Evolutionary conservation across 2,888 invertebrate genomes (phyloP).

Genomic region (Philonicus albiceps): DNA sequence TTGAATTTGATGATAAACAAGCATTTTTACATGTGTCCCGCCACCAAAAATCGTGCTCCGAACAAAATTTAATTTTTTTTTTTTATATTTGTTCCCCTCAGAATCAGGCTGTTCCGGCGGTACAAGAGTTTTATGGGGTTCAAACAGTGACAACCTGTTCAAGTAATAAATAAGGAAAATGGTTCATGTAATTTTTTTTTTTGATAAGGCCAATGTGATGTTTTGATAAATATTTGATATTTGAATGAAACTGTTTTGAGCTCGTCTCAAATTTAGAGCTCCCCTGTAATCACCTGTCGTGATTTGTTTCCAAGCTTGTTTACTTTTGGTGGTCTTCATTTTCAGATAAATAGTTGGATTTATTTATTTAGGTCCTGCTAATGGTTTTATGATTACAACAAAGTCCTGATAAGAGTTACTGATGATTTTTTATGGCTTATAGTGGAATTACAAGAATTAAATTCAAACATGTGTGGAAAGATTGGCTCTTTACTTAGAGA

Average conservation of each 20-base stretch:
- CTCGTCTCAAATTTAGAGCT: not conserved
- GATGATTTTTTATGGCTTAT: not conserved
- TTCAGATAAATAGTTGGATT: not conserved
- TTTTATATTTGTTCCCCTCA: slow-evolving; percentile 2
- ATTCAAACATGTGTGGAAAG: not conserved
- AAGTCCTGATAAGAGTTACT: slow-evolving; percentile 9
- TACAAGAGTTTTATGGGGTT: not conserved
- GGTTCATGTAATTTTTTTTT: not conserved
- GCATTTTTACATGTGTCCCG: not conserved
- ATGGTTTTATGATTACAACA: slow-evolving; percentile 20
- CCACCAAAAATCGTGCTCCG: not conserved
- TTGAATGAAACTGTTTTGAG: not conserved
- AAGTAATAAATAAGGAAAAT: not conserved
- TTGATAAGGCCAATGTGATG: slow-evolving; percentile 4
- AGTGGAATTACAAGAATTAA: not conserved
- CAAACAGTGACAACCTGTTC: slow-evolving; percentile 32
- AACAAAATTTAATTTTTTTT: no score
- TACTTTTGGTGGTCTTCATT: not conserved
- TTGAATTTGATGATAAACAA: slow-evolving; percentile 37
- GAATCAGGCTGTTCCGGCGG: not conserved
- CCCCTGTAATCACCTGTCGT: slow-evolving; percentile 16
- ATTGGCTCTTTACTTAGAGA: not conserved
- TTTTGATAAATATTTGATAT: slow-evolving; percentile 35
- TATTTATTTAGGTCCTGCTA: slow-evolving; percentile 28
- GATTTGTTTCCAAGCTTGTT: not conserved